phyloP scores from a whole-genome alignment of 2,113 vertebrate species.

The Calyptommatus sinebrachiatus region DNA sequence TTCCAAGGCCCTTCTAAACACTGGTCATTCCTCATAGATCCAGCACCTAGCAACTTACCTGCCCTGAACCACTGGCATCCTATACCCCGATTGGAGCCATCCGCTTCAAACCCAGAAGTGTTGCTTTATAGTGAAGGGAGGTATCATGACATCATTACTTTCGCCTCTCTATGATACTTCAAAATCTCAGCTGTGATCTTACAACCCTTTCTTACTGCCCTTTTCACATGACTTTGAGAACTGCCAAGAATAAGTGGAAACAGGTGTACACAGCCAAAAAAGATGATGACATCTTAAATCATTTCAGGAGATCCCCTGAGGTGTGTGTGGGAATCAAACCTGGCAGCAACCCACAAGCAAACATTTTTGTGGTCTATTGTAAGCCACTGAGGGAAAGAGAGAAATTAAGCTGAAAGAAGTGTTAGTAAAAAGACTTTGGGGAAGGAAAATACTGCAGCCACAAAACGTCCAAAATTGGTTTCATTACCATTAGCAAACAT shows the following conservation, averaged over 20 bases:
- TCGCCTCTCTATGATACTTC: conserved; percentile 7
- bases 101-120: no score
- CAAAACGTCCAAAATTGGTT: fast-evolving
- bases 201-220: conserved; percentile 49
- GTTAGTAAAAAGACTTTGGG: not conserved
- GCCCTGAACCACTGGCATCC: not conserved
- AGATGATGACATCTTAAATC: conserved; percentile 40
- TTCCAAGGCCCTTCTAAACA: no score
- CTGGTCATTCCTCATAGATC: no score
- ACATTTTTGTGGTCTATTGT: conserved; percentile 17
- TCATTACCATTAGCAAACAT: not conserved
- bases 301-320: conserved; percentile 16
- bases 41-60: not conserved
- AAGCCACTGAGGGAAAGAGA: not conserved
- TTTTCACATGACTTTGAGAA: conserved; percentile 57
- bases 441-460: not conserved
- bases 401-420: not conserved
- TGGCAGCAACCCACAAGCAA: conserved; percentile 17
- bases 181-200: conserved; percentile 56
- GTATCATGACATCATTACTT: conserved; percentile 36
- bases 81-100: conserved; percentile 6
- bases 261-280: conserved; percentile 54
- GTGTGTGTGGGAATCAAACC: conserved; percentile 34
- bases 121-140: conserved; percentile 31
- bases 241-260: conserved; percentile 60